These are phyloP conservation scores for Dolichallabes microphthalmus DNA, from an alignment of 2,113 vertebrate species.

Conservation along the genomic window DNA sequence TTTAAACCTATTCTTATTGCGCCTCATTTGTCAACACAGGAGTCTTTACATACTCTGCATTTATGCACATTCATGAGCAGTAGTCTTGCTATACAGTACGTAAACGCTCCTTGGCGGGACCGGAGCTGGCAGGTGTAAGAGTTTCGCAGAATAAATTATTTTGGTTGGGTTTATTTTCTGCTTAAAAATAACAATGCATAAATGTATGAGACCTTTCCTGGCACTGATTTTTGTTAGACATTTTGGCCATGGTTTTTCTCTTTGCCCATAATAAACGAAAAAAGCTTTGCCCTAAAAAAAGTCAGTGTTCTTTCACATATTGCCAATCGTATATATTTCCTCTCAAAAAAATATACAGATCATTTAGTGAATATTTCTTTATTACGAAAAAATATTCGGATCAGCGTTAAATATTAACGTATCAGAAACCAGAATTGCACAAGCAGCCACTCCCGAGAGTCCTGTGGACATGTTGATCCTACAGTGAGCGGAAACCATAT, in stretches of 20 bases:
- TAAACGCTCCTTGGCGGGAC: neutral
- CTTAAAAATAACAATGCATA: conserved; percentile 8
- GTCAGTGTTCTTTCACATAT: neutral
- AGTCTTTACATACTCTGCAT: neutral
- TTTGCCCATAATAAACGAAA: neutral
- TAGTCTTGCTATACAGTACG: neutral
- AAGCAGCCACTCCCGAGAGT: conserved; percentile 1
- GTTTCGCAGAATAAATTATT: conserved; percentile 9
- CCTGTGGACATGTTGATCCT: conserved; percentile 29
- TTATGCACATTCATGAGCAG: neutral
- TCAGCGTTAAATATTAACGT: neutral
- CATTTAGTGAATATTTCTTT: neutral
- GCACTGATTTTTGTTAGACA: neutral
- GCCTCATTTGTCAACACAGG: neutral
- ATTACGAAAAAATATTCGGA: neutral
- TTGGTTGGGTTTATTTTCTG: too few species aligned
- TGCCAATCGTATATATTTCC: neutral
- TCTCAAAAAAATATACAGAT: neutral
- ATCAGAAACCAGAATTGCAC: neutral
- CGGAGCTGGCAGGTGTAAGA: conserved; percentile 10
- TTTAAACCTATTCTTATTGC: neutral
- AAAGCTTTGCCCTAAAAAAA: neutral
- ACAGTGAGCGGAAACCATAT: conserved; percentile 29
- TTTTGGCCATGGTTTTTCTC: neutral
- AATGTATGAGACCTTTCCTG: conserved; percentile 4